Conservation (phyloP, 1,140 invertebrate genomes). For the Leptinotarsa undecemlineata region DNA sequence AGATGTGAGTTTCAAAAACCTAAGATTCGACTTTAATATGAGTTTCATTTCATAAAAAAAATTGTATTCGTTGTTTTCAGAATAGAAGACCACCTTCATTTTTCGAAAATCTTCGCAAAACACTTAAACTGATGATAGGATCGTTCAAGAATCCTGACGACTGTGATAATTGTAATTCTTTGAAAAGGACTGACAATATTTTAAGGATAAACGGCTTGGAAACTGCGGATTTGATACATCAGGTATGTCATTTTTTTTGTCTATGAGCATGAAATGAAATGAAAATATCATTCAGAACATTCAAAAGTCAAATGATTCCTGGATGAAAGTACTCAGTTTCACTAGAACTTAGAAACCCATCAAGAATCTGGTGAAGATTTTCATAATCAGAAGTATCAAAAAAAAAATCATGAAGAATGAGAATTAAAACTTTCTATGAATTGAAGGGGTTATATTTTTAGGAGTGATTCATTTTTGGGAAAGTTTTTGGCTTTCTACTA, state of each 20-base stretch:
- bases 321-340: no score
- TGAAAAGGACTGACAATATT: conserved; percentile 70
- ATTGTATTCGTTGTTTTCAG: conserved; percentile 56
- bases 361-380: no score
- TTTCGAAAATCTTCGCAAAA: conserved; percentile 86
- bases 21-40: conserved; percentile 4
- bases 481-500: no score
- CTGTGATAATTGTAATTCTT: conserved; percentile 57
- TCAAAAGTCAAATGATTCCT: no score
- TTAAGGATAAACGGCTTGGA: conserved; percentile 83
- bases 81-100: conserved; percentile 83
- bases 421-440: no score
- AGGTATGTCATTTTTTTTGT: conserved; percentile 46
- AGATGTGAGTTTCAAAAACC: conserved; percentile 63
- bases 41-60: neutral
- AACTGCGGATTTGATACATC: conserved; percentile 84
- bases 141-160: conserved; percentile 81
- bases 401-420: no score
- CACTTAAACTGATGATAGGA: conserved; percentile 79
- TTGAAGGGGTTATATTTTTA: no score
- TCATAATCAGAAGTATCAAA: no score
- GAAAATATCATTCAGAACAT: no score
- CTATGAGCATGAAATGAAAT: no score
- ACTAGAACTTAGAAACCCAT: no score
- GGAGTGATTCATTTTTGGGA: no score